Conservation (phyloP, 2,797 vertebrate species). For the Sylvilagus floridanus region DNA sequence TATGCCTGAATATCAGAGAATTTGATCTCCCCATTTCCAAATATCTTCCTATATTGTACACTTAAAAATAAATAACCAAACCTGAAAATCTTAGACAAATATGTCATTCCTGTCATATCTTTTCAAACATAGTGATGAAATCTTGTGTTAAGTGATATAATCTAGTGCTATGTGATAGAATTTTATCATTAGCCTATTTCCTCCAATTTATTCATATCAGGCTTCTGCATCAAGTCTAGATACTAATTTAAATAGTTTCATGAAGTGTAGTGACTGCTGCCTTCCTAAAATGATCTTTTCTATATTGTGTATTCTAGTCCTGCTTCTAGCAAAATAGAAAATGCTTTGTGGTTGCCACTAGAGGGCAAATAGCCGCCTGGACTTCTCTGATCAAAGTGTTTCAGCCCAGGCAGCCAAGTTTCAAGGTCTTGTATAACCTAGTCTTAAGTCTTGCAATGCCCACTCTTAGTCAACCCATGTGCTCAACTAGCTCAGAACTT, state of each 20-base stretch:
- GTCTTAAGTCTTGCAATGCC: constrained; percentile 38
- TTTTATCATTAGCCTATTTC: constrained; percentile 25
- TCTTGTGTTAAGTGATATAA: not conserved
- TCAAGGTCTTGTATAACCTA: constrained; percentile 27
- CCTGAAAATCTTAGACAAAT: not conserved
- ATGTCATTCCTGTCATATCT: not conserved
- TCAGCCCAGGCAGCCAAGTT: constrained; percentile 18
- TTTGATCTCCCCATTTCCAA: not conserved
- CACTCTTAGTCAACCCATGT: not conserved
- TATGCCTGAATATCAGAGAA: not conserved
- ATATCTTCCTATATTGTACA: not conserved
- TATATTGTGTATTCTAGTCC: not conserved
- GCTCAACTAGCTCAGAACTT: not conserved
- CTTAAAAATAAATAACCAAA: constrained; percentile 25
- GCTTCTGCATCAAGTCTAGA: not conserved
- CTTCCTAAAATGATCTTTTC: constrained; percentile 5
- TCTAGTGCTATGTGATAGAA: not conserved
- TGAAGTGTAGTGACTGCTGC: not conserved
- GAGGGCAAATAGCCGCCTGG: constrained; percentile 80
- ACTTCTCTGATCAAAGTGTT: constrained; percentile 70
- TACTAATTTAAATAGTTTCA: constrained; percentile 27
- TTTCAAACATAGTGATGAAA: constrained; percentile 28
- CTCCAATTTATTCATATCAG: constrained; percentile 18
- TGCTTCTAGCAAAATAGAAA: constrained; percentile 50
- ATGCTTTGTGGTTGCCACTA: constrained; percentile 79